Conservation (phyloP, 2,797 vertebrate genomes). For the Varecia variegata region DNA sequence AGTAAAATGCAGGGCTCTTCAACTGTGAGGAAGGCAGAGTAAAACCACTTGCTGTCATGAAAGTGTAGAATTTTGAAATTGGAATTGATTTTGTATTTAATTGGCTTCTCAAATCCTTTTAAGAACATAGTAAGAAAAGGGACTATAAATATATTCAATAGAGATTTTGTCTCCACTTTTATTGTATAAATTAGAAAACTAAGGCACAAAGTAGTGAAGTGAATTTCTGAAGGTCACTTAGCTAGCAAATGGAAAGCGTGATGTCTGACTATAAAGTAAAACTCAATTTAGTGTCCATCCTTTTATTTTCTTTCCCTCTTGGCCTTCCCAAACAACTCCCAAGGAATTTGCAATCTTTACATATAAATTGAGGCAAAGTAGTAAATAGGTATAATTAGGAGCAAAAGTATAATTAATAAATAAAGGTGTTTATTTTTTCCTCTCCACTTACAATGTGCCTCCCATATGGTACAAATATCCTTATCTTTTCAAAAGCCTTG, state of each 20-base stretch:
- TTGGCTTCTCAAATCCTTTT: background rate
- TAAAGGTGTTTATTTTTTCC: background rate
- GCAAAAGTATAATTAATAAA: background rate
- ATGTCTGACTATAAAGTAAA: background rate
- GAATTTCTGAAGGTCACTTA: background rate
- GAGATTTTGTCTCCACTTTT: background rate
- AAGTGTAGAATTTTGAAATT: conserved; percentile 15
- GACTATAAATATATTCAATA: conserved; percentile 1
- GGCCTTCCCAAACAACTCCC: background rate
- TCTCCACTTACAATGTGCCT: background rate
- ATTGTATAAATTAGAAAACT: conserved; percentile 1
- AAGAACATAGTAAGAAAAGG: background rate
- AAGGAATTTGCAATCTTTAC: background rate
- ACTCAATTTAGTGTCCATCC: background rate
- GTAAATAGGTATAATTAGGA: background rate
- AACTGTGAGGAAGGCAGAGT: background rate
- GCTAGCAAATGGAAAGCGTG: background rate
- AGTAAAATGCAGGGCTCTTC: background rate
- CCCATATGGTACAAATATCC: background rate
- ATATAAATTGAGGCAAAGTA: background rate
- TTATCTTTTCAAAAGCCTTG: background rate
- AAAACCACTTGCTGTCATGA: background rate
- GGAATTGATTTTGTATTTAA: background rate
- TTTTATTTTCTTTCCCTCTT: background rate
- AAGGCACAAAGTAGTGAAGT: background rate